A percentile compares a stretch with the other conserved stretches of the same genome.
These are phyloP conservation scores for Syngnathoides biaculeatus DNA, from an alignment of 2,113 vertebrate species.

Conservation along the genomic window DNA sequence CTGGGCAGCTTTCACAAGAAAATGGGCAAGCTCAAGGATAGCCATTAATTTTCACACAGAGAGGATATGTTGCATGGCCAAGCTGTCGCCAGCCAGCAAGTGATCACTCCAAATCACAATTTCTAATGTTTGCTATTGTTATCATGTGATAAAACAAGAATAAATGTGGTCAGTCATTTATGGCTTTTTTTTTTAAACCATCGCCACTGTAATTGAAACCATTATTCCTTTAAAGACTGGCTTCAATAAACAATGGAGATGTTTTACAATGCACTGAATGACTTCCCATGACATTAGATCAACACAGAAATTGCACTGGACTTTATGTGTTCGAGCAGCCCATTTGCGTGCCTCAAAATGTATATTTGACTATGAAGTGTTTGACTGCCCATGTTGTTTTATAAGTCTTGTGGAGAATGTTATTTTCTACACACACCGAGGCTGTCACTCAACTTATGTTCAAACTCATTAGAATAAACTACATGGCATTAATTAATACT, in stretches of 20 bases:
- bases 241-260: conserved; percentile 21
- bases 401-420: not conserved
- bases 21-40: conserved; percentile 13
- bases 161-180: conserved; percentile 3
- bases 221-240: conserved; percentile 13
- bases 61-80: conserved; percentile 10
- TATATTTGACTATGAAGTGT: conserved; percentile 40
- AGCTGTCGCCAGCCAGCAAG: conserved; percentile 1
- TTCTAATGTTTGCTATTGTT: not conserved
- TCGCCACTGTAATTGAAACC: conserved; percentile 23
- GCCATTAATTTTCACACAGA: conserved; percentile 13
- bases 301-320: conserved; percentile 23
- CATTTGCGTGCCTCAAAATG: conserved; percentile 38
- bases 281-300: conserved; percentile 51
- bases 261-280: conserved; percentile 30
- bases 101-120: not conserved
- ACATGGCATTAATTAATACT: conserved; percentile 13
- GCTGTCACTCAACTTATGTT: not conserved
- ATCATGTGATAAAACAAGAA: not conserved
- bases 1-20: conserved; percentile 21
- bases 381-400: not conserved
- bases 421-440: not conserved
- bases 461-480: not conserved
- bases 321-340: conserved; percentile 9
- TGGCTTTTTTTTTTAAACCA: not conserved